phyloP scores from a whole-genome alignment of 2,888 invertebrate genomes.

The Aethes cnicana region DNA sequence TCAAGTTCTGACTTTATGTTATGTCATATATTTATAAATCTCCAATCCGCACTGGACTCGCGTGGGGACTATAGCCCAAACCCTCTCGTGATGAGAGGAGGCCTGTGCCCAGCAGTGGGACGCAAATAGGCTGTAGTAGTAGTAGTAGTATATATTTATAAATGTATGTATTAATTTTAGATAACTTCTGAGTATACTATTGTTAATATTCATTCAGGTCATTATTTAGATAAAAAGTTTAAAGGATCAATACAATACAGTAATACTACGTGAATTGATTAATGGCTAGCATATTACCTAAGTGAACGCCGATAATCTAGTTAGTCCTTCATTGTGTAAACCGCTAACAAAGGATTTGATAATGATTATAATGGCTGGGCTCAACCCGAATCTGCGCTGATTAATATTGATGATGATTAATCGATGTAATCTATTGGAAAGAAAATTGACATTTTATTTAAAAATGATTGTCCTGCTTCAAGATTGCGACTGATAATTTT shows the following conservation, averaged over 20 bases:
- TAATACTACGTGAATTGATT: conserved; percentile 2
- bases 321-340: conserved; percentile 17
- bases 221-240: not conserved
- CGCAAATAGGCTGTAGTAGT: too few species aligned
- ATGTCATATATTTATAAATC: too few species aligned
- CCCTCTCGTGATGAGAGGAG: too few species aligned
- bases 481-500: too few species aligned
- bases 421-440: not conserved
- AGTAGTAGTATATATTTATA: too few species aligned
- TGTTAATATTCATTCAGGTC: too few species aligned
- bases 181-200: too few species aligned
- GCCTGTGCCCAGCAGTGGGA: too few species aligned
- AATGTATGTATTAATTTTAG: too few species aligned
- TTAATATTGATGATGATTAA: conserved; percentile 5
- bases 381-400: not conserved
- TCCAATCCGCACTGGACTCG: too few species aligned
- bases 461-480: not conserved
- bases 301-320: conserved; percentile 22
- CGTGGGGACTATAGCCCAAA: too few species aligned
- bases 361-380: conserved; percentile 14
- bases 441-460: not conserved
- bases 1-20: too few species aligned
- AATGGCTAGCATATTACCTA: conserved; percentile 26
- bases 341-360: conserved; percentile 17
- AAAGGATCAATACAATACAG: not conserved